These are phyloP conservation scores for Drosophila auraria DNA, from an alignment of 1,140 invertebrate species.

Conservation along the genomic window DNA sequence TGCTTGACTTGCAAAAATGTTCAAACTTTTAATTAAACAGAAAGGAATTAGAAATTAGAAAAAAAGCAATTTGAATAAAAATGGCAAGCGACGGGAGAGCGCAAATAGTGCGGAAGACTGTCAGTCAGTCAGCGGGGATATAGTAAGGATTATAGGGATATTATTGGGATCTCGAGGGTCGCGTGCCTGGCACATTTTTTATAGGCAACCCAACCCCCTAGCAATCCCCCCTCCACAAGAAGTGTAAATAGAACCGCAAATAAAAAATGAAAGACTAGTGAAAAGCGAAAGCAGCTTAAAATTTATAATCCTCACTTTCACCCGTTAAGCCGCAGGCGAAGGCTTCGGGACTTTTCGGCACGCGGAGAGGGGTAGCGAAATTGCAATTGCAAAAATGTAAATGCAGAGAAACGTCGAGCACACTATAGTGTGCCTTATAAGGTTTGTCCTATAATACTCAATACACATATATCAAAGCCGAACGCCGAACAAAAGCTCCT, in stretches of 20 bases:
- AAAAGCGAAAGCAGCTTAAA: conserved; percentile 82
- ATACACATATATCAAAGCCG: conserved; percentile 41
- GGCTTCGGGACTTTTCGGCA: conserved; percentile 6
- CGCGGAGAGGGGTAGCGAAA: conserved; percentile 17
- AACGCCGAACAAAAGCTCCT: conserved; percentile 67
- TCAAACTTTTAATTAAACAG: conserved; percentile 62
- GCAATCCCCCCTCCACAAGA: conserved; percentile 9
- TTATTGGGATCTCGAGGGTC: conserved; percentile 70
- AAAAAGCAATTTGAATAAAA: conserved; percentile 67
- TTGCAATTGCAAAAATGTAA: conserved; percentile 57
- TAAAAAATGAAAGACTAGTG: conserved; percentile 62
- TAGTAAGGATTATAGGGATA: conserved; percentile 60
- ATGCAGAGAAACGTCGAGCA: conserved; percentile 27
- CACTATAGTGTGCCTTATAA: background rate
- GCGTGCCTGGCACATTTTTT: conserved; percentile 78
- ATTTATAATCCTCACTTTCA: conserved; percentile 82
- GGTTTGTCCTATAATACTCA: conserved; percentile 7
- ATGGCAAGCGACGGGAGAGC: conserved; percentile 56
- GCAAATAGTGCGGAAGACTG: conserved; percentile 37
- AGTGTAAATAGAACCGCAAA: conserved; percentile 73
- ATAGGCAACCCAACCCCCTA: conserved; percentile 47
- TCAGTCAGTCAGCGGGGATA: conserved; percentile 42
- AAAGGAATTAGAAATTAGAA: conserved; percentile 5
- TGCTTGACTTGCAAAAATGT: conserved; percentile 70
- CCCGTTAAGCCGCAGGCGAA: conserved; percentile 63